Percentiles rank a stretch among this genome's conserved stretches.
phyloP scores from a whole-genome alignment of 2,797 vertebrate species.

The Lophius americanus region DNA sequence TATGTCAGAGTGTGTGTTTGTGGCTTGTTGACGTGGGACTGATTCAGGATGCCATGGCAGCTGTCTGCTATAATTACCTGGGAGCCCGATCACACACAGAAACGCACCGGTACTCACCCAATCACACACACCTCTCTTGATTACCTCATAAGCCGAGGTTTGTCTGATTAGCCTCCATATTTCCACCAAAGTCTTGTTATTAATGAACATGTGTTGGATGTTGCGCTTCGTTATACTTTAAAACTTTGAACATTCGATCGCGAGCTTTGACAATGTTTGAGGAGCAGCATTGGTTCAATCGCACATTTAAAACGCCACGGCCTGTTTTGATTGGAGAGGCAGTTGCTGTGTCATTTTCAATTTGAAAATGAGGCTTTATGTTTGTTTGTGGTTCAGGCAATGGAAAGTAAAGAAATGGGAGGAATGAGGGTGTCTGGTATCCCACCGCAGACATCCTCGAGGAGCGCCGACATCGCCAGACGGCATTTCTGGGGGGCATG shows the following conservation, averaged over 20 bases:
- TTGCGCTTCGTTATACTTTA: conserved; percentile 54
- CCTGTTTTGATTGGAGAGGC: conserved; percentile 41
- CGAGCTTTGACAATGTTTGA: conserved; percentile 40
- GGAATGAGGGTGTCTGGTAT: conserved; percentile 2
- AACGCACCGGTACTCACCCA: conserved; percentile 9
- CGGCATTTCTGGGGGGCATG: conserved; percentile 51
- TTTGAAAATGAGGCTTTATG: conserved; percentile 29
- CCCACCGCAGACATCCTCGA: conserved; percentile 31
- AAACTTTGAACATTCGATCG: conserved; percentile 47
- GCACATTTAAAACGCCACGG: conserved; percentile 14
- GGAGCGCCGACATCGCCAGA: conserved; percentile 42
- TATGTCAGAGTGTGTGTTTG: conserved; percentile 43
- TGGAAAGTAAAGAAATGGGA: conserved; percentile 14
- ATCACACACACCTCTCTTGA: conserved; percentile 48
- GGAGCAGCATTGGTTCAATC: conserved; percentile 41
- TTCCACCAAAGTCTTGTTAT: conserved; percentile 72
- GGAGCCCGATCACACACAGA: conserved; percentile 62
- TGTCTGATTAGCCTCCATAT: conserved; percentile 73
- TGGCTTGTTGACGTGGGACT: conserved; percentile 74
- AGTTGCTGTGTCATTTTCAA: conserved; percentile 27
- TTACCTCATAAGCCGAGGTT: conserved; percentile 70
- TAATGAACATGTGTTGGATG: conserved; percentile 70
- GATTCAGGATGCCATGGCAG: conserved; percentile 78
- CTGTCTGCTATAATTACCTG: conserved; percentile 81
- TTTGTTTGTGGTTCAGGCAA: conserved; percentile 35